A percentile compares a stretch with the other conserved stretches of the same genome.
Evolutionary conservation across 2,113 vertebrate species (phyloP).

Genomic region (Acrocephalus kingi): DNA sequence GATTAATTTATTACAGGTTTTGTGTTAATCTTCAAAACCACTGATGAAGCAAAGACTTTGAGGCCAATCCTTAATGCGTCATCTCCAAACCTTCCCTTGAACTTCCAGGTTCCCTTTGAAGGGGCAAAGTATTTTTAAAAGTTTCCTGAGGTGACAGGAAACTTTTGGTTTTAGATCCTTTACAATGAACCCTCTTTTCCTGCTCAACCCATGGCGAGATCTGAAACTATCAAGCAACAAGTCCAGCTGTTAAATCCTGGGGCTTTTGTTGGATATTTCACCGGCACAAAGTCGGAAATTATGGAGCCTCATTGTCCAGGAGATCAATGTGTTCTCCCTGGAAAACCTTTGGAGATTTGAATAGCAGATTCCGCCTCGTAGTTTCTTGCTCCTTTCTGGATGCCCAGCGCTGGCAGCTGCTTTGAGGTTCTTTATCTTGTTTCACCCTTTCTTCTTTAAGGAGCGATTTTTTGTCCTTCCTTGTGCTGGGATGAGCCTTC

Average conservation of each 20-base stretch:
- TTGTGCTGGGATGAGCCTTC: slow-evolving; percentile 12
- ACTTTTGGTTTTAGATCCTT: neutral
- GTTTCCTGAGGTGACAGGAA: slow-evolving; percentile 21
- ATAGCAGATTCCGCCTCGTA: slow-evolving; percentile 21
- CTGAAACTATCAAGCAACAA: neutral
- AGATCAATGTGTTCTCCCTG: neutral
- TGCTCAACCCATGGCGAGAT: slow-evolving; percentile 3
- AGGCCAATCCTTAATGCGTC: neutral
- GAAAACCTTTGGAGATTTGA: slow-evolving; percentile 18
- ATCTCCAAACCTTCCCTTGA: neutral
- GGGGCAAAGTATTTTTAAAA: neutral
- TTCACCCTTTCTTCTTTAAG: slow-evolving; percentile 63
- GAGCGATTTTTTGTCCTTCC: slow-evolving; percentile 37
- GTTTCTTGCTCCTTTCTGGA: slow-evolving; percentile 59
- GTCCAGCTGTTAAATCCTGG: neutral
- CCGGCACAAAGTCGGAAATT: neutral
- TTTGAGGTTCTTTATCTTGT: slow-evolving; percentile 66
- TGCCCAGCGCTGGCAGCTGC: neutral
- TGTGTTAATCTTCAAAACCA: neutral
- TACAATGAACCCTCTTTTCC: neutral
- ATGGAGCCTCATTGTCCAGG: neutral
- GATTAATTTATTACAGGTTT: slow-evolving; percentile 11
- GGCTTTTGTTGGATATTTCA: slow-evolving; percentile 12
- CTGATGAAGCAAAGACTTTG: neutral
- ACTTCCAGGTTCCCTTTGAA: slow-evolving; percentile 30